Base-by-base conservation (phyloP, 2,797 vertebrate genomes). In the Gambelia wislizenii region DNA sequence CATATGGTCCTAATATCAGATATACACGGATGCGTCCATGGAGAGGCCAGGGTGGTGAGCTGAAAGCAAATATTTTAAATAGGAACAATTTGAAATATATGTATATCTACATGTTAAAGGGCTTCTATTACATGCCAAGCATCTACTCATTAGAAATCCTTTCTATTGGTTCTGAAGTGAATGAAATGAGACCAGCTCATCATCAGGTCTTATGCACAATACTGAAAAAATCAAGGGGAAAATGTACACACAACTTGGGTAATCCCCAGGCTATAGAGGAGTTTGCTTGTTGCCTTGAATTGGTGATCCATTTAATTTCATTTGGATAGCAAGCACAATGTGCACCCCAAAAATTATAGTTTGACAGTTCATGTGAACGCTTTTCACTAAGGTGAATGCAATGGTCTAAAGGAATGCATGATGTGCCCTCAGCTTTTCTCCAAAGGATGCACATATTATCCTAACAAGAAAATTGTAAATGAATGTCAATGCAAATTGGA, bases 1-100 rank as follows among this genome's bases (percentile, higher is more conserved):
- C 96, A 94, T 97, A 94, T 91, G 94, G 93, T 96, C 96, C 96
- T 96, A 96, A 75, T 96, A 93, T 94, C 94, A 94, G 93, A 96
- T 84, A 92, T 87, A 95, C 91, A 96, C 94, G 92, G 95, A 91
- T 96, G 94, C 95, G 97, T 97, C 97, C 97, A 98, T 98, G 96
- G 92, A 96, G 95, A 97, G 86, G 95, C 90, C 92, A 95, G 93
- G 89, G 88, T 83, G 78, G 92, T 88, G 89, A 93, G 94, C 97
- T 97, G 96, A 92, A 97, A 97, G 95, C 64, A 96, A 95, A 94
- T 89, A 95, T 93, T 94, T 92, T 0, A 93, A 94, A 94, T 88
- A 92, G 96, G 91, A 94, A 94, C 9, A 92, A 85, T 77, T 92
- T 93, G 92, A 93, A 88, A 91, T 42, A 78, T 33, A 67, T 86